Conservation (phyloP, 1,140 invertebrate genomes). For the Cotesia chilonis region DNA sequence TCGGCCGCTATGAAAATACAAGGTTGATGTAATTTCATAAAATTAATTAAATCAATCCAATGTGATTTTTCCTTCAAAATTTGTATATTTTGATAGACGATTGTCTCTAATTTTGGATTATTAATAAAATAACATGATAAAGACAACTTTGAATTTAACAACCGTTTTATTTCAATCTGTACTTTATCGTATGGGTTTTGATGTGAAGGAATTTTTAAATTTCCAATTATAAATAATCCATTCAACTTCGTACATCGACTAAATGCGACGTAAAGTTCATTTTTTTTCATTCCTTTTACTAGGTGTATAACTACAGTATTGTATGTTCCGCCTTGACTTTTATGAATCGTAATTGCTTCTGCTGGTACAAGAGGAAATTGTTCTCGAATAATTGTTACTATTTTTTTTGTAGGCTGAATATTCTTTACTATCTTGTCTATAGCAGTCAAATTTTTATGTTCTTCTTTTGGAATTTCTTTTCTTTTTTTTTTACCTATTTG, state of each 20-base stretch:
- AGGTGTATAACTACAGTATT: constrained; percentile 33
- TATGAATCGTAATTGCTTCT: constrained; percentile 45
- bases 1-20: too few relatives aligned
- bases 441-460: not conserved
- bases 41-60: constrained; percentile 30
- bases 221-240: constrained; percentile 30
- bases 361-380: constrained; percentile 32
- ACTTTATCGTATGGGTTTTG: constrained; percentile 21
- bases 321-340: constrained; percentile 44
- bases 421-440: not conserved
- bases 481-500: constrained; percentile 27
- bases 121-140: constrained; percentile 26
- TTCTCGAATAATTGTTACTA: not conserved
- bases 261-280: constrained; percentile 36
- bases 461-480: not conserved
- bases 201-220: constrained; percentile 19
- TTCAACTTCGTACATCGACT: constrained; percentile 35
- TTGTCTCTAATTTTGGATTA: constrained; percentile 7
- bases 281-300: constrained; percentile 2
- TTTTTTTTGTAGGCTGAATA: not conserved
- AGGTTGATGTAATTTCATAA: constrained; percentile 14
- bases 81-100: constrained; percentile 33
- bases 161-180: constrained; percentile 22
- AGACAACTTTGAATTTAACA: constrained; percentile 13
- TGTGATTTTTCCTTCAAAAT: constrained; percentile 28